phyloP scores from a whole-genome alignment of 2,113 vertebrate species.

The Hipposideros armiger region DNA sequence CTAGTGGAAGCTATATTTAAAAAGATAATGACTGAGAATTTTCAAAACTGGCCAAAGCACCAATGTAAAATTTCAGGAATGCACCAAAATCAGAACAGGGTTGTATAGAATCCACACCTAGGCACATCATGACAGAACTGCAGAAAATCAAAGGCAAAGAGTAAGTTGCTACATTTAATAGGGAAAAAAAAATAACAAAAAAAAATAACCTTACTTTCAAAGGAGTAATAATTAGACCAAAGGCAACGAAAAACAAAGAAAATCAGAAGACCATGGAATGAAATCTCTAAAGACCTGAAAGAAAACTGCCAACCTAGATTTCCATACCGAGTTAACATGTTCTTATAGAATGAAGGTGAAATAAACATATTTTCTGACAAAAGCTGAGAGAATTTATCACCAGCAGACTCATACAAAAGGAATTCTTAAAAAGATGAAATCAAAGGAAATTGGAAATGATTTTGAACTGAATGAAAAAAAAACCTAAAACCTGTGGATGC shows the following conservation, averaged over 20 bases:
- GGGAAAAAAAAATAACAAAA: not conserved
- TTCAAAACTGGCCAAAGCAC: not conserved
- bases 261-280: not conserved
- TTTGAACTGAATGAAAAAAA: constrained; percentile 1
- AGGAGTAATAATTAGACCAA: not conserved
- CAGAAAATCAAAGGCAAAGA: not conserved
- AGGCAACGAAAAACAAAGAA: not conserved
- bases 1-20: not conserved
- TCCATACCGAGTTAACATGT: not conserved
- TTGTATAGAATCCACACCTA: not conserved
- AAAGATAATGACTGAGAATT: not conserved
- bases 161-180: not conserved
- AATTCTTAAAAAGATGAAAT: not conserved
- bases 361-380: not conserved
- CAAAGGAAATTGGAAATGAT: not conserved
- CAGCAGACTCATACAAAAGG: not conserved
- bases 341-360: not conserved
- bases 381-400: not conserved
- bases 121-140: not conserved
- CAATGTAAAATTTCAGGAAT: not conserved
- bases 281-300: not conserved
- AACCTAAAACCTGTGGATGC: not conserved
- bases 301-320: not conserved
- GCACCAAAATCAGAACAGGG: not conserved
- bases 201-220: not conserved